A percentile compares a stretch with the other conserved stretches of the same genome.
Evolutionary conservation across 2,888 invertebrate genomes (phyloP).

Genomic region (Morinoia aosen): DNA sequence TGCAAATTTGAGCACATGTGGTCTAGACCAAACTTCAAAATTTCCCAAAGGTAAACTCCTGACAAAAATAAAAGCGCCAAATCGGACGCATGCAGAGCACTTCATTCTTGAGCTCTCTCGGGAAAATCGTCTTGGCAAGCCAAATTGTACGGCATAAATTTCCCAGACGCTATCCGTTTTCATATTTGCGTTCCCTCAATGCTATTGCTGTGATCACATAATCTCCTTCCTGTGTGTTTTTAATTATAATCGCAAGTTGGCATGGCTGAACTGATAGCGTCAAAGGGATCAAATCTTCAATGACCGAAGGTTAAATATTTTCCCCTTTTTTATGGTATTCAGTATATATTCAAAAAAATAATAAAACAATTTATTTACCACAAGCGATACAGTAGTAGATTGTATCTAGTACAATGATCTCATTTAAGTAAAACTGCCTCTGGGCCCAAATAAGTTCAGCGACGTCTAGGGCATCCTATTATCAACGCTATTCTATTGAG

Average conservation of each 20-base stretch:
- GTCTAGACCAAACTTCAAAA: not conserved
- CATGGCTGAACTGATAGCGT: not conserved
- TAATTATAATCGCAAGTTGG: not conserved
- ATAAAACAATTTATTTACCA: too few species aligned
- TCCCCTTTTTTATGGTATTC: too few species aligned
- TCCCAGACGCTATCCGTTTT: not conserved
- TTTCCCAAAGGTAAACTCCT: not conserved
- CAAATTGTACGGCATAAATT: not conserved
- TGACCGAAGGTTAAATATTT: not conserved
- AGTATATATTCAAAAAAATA: too few species aligned
- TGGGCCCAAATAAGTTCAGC: too few species aligned
- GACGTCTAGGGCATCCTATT: too few species aligned
- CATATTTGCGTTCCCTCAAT: not conserved
- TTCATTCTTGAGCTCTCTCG: not conserved
- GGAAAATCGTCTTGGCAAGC: not conserved
- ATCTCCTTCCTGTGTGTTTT: too few species aligned
- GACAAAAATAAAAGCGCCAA: not conserved
- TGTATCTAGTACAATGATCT: too few species aligned
- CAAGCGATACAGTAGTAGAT: too few species aligned
- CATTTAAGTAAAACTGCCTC: too few species aligned
- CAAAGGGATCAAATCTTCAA: not conserved
- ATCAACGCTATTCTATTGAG: too few species aligned
- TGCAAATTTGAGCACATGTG: not conserved
- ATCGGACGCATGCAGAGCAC: not conserved
- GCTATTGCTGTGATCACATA: not conserved